Evolutionary conservation across 2,888 invertebrate species (phyloP).

Genomic region (Poecilobothrus nobilitatus): DNA sequence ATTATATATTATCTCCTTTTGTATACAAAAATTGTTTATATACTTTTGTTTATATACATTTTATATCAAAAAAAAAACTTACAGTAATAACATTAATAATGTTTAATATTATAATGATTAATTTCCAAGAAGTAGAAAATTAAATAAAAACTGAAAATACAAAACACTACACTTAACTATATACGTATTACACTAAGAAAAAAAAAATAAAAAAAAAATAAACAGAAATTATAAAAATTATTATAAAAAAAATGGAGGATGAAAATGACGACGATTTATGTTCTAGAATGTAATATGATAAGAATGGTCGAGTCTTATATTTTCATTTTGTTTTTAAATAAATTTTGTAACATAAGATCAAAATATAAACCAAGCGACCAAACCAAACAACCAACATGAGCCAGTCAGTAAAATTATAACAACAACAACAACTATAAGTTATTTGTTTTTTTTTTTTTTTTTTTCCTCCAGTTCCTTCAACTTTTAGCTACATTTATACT

Average conservation of each 20-base stretch:
- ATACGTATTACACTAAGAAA: too few species aligned
- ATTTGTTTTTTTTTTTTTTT: too few species aligned
- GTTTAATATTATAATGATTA: background rate
- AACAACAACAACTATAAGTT: background rate
- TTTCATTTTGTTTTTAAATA: background rate
- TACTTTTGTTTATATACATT: too few species aligned
- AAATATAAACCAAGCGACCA: background rate
- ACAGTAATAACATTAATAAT: background rate
- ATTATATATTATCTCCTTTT: too few species aligned
- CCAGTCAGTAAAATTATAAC: background rate
- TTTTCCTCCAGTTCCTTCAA: background rate
- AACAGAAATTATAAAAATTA: too few species aligned
- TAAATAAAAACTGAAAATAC: too few species aligned
- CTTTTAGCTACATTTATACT: background rate
- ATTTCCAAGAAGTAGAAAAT: background rate
- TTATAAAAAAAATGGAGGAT: background rate
- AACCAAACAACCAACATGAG: background rate
- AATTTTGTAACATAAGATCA: background rate
- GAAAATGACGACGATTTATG: slow-evolving; percentile 1
- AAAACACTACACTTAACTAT: too few species aligned
- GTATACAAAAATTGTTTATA: too few species aligned
- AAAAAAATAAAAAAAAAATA: too few species aligned
- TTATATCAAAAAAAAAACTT: background rate
- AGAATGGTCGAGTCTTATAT: background rate
- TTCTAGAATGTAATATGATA: background rate